These are phyloP conservation scores for Drosophila serrata DNA, from an alignment of 1,140 invertebrate genomes.

Conservation along the genomic window DNA sequence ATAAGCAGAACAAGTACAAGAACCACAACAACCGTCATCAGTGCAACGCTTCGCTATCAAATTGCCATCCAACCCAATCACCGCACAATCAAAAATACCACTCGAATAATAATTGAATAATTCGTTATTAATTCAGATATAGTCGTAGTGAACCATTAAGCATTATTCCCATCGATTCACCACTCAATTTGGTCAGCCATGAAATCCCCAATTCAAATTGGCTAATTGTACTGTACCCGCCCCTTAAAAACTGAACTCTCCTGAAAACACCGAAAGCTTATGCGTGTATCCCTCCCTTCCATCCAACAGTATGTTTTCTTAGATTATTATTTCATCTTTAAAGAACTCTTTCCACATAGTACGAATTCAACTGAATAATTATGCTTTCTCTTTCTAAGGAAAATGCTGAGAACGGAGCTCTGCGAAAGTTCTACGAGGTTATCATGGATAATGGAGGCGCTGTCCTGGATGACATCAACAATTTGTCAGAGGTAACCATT, in stretches of 20 bases:
- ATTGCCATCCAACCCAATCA: constrained; percentile 46
- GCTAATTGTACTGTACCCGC: constrained; percentile 6
- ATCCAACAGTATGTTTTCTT: constrained; percentile 3
- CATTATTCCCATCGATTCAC: constrained; percentile 17
- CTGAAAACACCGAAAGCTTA: constrained; percentile 17
- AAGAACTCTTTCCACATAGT: too few species aligned
- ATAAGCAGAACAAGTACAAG: constrained; percentile 35
- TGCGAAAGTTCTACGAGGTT: constrained; percentile 92
- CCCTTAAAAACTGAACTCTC: neutral
- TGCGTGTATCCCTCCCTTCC: constrained; percentile 15
- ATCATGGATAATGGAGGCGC: constrained; percentile 91
- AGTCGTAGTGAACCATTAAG: constrained; percentile 20
- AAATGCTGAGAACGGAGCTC: constrained; percentile 92
- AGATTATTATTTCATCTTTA: neutral
- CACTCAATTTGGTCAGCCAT: constrained; percentile 14
- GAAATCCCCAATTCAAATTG: constrained; percentile 13
- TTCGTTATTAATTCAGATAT: neutral
- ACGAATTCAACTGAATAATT: neutral
- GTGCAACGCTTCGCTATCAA: constrained; percentile 48
- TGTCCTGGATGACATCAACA: constrained; percentile 90
- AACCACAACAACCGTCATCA: constrained; percentile 40
- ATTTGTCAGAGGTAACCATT: constrained; percentile 91
- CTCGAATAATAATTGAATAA: neutral
- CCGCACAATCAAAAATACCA: constrained; percentile 29
- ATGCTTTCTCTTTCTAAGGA: constrained; percentile 86